A percentile compares a stretch with the other conserved stretches of the same genome.
Conservation (phyloP, 2,113 vertebrate genomes). For the Suncus etruscus region DNA sequence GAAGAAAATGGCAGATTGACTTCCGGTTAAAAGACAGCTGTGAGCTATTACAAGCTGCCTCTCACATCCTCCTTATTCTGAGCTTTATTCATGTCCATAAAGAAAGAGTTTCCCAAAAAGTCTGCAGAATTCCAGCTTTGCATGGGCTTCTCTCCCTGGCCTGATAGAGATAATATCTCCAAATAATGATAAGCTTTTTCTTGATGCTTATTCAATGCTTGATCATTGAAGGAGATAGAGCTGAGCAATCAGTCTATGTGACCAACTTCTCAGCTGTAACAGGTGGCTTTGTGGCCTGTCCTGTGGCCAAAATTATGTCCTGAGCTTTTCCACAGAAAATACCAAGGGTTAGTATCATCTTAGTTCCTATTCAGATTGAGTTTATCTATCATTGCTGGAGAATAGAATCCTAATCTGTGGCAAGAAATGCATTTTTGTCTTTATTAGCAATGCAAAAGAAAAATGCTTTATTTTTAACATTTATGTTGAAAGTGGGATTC, state of each 20-base stretch:
- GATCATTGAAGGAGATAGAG: neutral
- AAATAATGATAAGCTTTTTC: conserved; percentile 49
- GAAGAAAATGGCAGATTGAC: conserved; percentile 50
- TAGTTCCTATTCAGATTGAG: neutral
- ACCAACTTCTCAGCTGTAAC: conserved; percentile 11
- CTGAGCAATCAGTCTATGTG: neutral
- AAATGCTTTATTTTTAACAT: conserved; percentile 28
- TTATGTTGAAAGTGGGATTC: neutral
- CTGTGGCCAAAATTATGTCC: neutral
- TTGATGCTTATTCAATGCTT: conserved; percentile 22
- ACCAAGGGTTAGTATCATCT: neutral
- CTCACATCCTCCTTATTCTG: neutral
- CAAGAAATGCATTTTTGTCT: neutral
- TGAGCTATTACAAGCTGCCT: neutral
- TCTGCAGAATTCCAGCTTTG: conserved; percentile 38
- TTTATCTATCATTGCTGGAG: neutral
- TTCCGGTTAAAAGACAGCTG: conserved; percentile 41
- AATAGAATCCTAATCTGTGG: conserved; percentile 21
- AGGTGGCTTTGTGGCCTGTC: neutral
- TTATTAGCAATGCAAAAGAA: neutral
- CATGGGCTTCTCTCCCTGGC: conserved; percentile 11
- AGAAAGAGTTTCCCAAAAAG: conserved; percentile 31
- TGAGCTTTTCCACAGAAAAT: neutral
- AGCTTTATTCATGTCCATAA: neutral
- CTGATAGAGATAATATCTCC: neutral